Percentiles rank a stretch among this genome's conserved stretches.
phyloP scores from a whole-genome alignment of 2,797 vertebrate genomes.

The Ara ararauna region DNA sequence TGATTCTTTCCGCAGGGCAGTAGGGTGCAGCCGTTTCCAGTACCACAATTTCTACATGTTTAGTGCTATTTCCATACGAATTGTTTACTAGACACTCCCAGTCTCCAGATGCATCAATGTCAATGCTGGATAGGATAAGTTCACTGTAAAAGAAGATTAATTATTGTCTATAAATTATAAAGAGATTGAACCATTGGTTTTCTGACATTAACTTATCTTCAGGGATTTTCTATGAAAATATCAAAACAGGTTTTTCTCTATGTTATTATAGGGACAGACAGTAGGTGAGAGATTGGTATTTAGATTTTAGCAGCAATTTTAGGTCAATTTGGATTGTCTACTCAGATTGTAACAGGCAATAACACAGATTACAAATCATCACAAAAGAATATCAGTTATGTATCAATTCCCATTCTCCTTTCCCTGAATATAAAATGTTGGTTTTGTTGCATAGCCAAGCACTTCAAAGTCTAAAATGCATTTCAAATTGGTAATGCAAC shows the following conservation, averaged over 20 bases:
- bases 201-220: background rate
- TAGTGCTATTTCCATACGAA: slow-evolving; percentile 87
- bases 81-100: slow-evolving; percentile 92
- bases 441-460: background rate
- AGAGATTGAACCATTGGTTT: background rate
- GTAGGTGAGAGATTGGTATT: background rate
- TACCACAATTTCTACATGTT: slow-evolving; percentile 89
- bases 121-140: slow-evolving; percentile 89
- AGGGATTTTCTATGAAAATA: background rate
- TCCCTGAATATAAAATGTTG: background rate
- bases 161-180: background rate
- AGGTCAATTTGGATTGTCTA: background rate
- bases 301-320: background rate
- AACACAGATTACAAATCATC: background rate
- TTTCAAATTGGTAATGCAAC: background rate
- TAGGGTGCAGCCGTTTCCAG: slow-evolving; percentile 88
- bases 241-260: background rate
- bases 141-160: slow-evolving; percentile 78
- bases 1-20: slow-evolving; percentile 87
- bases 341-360: background rate
- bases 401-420: background rate
- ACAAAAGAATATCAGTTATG: background rate
- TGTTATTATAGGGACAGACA: background rate
- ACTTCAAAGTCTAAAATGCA: background rate
- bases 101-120: slow-evolving; percentile 82